Base-by-base conservation (phyloP, 2,113 vertebrate genomes). In the Himantopus leucocephalus region DNA sequence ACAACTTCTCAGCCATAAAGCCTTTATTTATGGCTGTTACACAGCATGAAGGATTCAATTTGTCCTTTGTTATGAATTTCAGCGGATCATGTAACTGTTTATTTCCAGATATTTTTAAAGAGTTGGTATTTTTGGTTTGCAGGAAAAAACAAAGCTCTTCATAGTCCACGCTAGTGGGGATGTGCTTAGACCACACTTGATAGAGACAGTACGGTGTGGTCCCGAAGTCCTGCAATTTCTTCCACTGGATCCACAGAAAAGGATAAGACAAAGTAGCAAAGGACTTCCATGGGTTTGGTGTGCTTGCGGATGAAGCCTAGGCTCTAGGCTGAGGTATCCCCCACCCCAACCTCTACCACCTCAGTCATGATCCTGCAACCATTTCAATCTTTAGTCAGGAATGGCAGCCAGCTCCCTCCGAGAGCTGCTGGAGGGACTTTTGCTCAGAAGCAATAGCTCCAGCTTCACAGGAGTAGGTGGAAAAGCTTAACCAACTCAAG, bases 41-140 rank as follows among this genome's bases (percentile, higher is more conserved):
- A 84, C 88, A 94, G 85, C 96, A 83, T 91, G 89, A 85, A 94
- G 90, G 94, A 97, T 97, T 97, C 97, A 95, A 97, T 97, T 97
- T 96, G 94, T 88, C 92, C 88, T 95, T 96, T 96, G 94, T 97
- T 96, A 94, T 79, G 88, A 97, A 85, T 93, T 95, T 96, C 95
- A 91, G 94, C 68, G 74, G 96, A 94, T 97, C 97, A 96, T 92
- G 72, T 95, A 96, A 96, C 97, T 96, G 87, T 95, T 96, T 95
- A 93, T 84, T 96, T 96, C 72, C 93, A 94, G 79, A 78, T 94
- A 39, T 72, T 87, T 81, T 85, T 8, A 4, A 53, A 34, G 45
- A 27, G 29, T 37, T 56, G 18, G 35, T 73, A 93, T 62, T 87
- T 94, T 88, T 34, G 24, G 39, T 89, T 87, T 86, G 39, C 37